These are phyloP conservation scores for Apoda limacodes DNA, from an alignment of 2,888 invertebrate species.

Conservation along the genomic window DNA sequence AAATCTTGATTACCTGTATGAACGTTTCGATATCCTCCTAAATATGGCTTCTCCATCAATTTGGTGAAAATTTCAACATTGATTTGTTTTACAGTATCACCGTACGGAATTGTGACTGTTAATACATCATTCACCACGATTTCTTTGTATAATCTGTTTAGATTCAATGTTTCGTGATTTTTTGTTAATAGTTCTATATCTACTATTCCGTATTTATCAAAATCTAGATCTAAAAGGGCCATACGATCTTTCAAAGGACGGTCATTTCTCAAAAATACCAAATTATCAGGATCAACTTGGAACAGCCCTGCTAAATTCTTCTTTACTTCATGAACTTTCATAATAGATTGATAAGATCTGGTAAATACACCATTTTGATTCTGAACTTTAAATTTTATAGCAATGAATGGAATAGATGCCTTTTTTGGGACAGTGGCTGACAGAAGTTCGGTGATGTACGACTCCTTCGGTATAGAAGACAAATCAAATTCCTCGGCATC, in stretches of 20 bases:
- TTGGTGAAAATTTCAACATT: slow-evolving; percentile 61
- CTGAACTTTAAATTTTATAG: slow-evolving; percentile 52
- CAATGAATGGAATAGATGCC: slow-evolving; percentile 52
- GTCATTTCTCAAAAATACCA: slow-evolving; percentile 61
- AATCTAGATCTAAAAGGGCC: slow-evolving; percentile 53
- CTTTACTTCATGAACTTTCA: slow-evolving; percentile 70
- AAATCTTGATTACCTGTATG: slow-evolving; percentile 60
- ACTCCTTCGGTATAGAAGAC: slow-evolving; percentile 50
- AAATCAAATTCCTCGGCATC: slow-evolving; percentile 50
- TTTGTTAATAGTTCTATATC: slow-evolving; percentile 56
- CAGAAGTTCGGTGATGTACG: slow-evolving; percentile 51
- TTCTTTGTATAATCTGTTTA: slow-evolving; percentile 56
- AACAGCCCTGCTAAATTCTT: slow-evolving; percentile 71
- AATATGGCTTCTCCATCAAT: slow-evolving; percentile 77
- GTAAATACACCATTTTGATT: slow-evolving; percentile 58
- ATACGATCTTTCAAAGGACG: slow-evolving; percentile 49
- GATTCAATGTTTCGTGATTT: slow-evolving; percentile 44
- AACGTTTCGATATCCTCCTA: slow-evolving; percentile 84
- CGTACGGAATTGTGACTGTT: slow-evolving; percentile 51
- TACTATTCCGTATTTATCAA: slow-evolving; percentile 58
- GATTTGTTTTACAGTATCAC: slow-evolving; percentile 42
- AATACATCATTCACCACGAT: slow-evolving; percentile 52
- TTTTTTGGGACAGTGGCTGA: slow-evolving; percentile 49
- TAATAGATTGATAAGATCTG: slow-evolving; percentile 60
- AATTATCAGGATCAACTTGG: slow-evolving; percentile 55